Conservation (phyloP, 1,140 invertebrate species). For the Pomacea maculata region DNA sequence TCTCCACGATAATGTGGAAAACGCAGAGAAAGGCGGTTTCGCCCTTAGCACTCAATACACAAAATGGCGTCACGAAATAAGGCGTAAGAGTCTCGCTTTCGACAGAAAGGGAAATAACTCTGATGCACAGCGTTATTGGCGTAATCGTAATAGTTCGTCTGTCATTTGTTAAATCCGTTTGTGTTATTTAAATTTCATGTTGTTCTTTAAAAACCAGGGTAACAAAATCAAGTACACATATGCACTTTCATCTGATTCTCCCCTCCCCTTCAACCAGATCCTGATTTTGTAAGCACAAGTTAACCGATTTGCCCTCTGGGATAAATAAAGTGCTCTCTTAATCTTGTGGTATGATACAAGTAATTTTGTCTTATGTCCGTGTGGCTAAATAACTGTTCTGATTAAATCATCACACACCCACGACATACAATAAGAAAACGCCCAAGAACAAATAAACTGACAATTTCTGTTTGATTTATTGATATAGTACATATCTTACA, state of each 20-base stretch:
- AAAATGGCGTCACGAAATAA: constrained; percentile 23
- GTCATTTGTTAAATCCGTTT: neutral
- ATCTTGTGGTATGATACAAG: too few relatives aligned
- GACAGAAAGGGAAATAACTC: constrained; percentile 6
- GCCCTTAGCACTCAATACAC: neutral
- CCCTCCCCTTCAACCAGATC: neutral
- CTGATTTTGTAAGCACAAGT: neutral
- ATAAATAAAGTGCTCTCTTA: too few relatives aligned
- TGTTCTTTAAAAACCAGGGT: neutral
- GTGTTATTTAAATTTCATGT: neutral
- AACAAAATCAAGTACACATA: neutral
- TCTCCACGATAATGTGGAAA: constrained; percentile 21
- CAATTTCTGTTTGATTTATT: too few relatives aligned
- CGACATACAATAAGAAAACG: too few relatives aligned
- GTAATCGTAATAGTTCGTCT: neutral
- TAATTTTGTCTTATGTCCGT: too few relatives aligned
- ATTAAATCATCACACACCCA: too few relatives aligned
- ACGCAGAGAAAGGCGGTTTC: neutral
- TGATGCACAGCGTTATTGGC: neutral
- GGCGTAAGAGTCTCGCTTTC: constrained; percentile 19
- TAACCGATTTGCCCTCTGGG: neutral
- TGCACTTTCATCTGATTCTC: too few relatives aligned
- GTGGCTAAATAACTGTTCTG: too few relatives aligned
- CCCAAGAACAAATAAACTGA: too few relatives aligned
- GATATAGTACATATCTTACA: too few relatives aligned